Conservation (phyloP, 2,888 invertebrate species). For the Chrysolina haemoptera region DNA sequence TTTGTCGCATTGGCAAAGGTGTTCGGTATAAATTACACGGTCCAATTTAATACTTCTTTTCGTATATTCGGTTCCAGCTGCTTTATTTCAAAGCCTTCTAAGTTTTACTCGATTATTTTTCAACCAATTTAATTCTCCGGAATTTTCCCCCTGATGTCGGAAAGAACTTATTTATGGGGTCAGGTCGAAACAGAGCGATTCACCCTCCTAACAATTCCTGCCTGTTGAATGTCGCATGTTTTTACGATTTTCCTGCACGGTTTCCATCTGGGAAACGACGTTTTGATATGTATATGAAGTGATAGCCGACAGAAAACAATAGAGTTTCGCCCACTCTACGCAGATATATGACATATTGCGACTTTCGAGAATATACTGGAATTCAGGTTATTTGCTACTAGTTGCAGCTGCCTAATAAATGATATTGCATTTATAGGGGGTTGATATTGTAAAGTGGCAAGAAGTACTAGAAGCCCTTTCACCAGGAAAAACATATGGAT, state of each 20-base stretch:
- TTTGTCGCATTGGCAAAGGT: not conserved
- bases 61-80: slow-evolving; percentile 8
- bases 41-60: slow-evolving; percentile 8
- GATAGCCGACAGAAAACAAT: not conserved
- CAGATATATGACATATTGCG: not conserved
- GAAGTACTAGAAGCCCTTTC: too few relatives aligned
- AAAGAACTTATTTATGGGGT: slow-evolving; percentile 23
- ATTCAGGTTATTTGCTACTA: too few relatives aligned
- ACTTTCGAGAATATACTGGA: too few relatives aligned
- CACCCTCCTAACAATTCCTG: slow-evolving; percentile 9
- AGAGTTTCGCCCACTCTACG: not conserved
- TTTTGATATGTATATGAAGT: not conserved
- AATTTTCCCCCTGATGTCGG: slow-evolving; percentile 16
- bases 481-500: too few relatives aligned
- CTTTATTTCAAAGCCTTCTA: slow-evolving; percentile 10
- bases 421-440: too few relatives aligned
- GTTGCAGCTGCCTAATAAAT: too few relatives aligned
- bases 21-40: not conserved
- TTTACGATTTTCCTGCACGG: slow-evolving; percentile 8
- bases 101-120: slow-evolving; percentile 9
- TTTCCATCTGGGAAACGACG: slow-evolving; percentile 1
- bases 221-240: slow-evolving; percentile 29
- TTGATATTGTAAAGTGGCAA: too few relatives aligned
- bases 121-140: slow-evolving; percentile 14
- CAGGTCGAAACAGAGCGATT: slow-evolving; percentile 17